phyloP scores from a whole-genome alignment of 2,797 vertebrate genomes.

The Acrossocheilus wenchowensis region DNA sequence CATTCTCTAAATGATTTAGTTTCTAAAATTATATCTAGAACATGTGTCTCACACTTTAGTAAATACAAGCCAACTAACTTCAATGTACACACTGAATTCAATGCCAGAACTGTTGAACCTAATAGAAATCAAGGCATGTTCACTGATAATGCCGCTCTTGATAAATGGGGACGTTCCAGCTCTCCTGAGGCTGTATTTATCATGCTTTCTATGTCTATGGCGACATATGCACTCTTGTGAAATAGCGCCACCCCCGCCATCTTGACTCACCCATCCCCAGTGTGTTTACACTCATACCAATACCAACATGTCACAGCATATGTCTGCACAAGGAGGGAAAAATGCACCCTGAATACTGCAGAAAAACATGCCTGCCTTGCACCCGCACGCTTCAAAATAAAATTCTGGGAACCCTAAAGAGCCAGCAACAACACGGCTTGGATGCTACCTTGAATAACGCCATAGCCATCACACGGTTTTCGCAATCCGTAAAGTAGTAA shows the following conservation, averaged over 20 bases:
- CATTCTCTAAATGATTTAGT: not conserved
- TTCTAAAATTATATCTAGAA: not conserved
- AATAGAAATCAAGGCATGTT: not conserved
- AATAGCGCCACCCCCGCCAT: constrained; percentile 58
- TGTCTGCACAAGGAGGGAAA: constrained; percentile 57
- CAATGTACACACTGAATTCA: not conserved
- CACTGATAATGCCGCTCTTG: not conserved
- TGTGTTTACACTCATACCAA: constrained; percentile 75
- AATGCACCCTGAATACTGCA: constrained; percentile 59
- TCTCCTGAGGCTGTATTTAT: constrained; percentile 32
- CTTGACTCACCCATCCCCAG: constrained; percentile 59
- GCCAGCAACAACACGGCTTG: not conserved
- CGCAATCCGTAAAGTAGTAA: not conserved
- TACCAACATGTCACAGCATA: constrained; percentile 75
- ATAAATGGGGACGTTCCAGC: not conserved
- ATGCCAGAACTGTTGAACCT: not conserved
- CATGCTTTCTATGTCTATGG: constrained; percentile 8
- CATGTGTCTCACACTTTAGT: not conserved
- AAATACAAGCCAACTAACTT: not conserved
- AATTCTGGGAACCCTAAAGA: constrained; percentile 46
- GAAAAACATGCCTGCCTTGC: constrained; percentile 54
- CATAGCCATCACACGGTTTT: constrained; percentile 1
- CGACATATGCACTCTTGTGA: constrained; percentile 39
- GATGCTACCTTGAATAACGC: constrained; percentile 45
- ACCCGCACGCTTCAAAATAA: constrained; percentile 36